Percentiles rank a stretch among this genome's conserved stretches.
Evolutionary conservation across 2,888 invertebrate genomes (phyloP).

Genomic region (Matsumyia berberina): DNA sequence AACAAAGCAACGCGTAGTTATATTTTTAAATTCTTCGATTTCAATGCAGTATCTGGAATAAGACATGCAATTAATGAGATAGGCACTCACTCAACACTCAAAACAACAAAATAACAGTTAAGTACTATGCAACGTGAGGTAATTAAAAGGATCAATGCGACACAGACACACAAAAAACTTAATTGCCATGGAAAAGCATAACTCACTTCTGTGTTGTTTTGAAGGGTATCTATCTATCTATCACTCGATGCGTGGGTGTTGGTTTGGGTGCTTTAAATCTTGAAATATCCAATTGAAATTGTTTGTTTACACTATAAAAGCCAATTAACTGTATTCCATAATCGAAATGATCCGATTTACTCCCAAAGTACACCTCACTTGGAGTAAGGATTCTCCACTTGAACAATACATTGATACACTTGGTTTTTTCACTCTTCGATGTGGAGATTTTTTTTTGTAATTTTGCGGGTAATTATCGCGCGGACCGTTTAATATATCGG

Average conservation of each 20-base stretch:
- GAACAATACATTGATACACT: conserved; percentile 38
- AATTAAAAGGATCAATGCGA: conserved; percentile 27
- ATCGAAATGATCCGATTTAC: not conserved
- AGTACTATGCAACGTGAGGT: not conserved
- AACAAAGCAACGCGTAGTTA: conserved; percentile 9
- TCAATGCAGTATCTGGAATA: conserved; percentile 7
- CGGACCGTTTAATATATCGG: not conserved
- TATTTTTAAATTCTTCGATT: not conserved
- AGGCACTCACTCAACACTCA: not conserved
- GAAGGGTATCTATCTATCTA: conserved; percentile 22
- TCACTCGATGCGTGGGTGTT: not conserved
- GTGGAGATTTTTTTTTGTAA: too few relatives aligned
- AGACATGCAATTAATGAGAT: not conserved
- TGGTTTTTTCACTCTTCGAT: not conserved
- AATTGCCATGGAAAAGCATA: not conserved
- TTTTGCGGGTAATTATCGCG: conserved; percentile 15
- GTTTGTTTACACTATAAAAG: conserved; percentile 33
- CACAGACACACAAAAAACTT: not conserved
- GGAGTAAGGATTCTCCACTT: conserved; percentile 8
- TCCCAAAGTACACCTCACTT: not conserved
- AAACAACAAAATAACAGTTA: not conserved
- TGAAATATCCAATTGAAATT: not conserved
- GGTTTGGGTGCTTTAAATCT: not conserved
- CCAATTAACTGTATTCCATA: conserved; percentile 33
- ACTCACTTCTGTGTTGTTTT: conserved; percentile 26